Evolutionary conservation across 2,888 invertebrate species (phyloP), one percentile per base, ranked within the genome.

Genomic region (Electrophaes corylata): DNA sequence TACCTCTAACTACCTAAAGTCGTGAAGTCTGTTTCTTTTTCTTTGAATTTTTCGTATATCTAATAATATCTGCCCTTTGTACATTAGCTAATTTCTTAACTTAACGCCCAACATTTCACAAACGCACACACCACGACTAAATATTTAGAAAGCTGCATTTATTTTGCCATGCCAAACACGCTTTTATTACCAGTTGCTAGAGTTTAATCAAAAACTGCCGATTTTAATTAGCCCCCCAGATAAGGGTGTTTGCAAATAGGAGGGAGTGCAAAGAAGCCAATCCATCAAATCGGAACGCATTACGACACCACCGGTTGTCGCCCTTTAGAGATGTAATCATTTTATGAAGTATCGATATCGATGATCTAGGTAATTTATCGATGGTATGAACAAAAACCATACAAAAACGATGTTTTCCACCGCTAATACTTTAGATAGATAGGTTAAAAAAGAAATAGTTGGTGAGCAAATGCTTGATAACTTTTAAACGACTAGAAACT

Each of bases 201-300:
- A 67, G 72, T 55, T 53, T 57, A 55, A 53, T 49, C 49, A 51
- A 35, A 29, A 45, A 45, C 56, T 83, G 87, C 80, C 86, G 85
- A 88, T 91, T 91, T 90, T 91, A 91, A 91, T 91, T 91, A 91
- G 90, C 84, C 81, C 75, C 71, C 71, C 71, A 72, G 86, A 86
- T 86, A 86, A 88, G 91, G 91, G 91, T 89, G 89, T 90, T 91
- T 91, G 90, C 90, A 90, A 90, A 91, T 90, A 91, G 86, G 79
- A 84, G 88, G 88, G 89, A 79, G 79, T 79, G 86, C 84, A 86
- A 89, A 90, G 91, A 90, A 91, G 91, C 91, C 91, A 91, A 91
- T 91, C 91, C 91, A 91, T 91, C 91, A 91, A 91, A 91, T 88
- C 79, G 87, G 86, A 86, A 81, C 88, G 88, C 88, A 88, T 91